Conservation (phyloP, 2,888 invertebrate species). For the Orgyia antiqua region DNA sequence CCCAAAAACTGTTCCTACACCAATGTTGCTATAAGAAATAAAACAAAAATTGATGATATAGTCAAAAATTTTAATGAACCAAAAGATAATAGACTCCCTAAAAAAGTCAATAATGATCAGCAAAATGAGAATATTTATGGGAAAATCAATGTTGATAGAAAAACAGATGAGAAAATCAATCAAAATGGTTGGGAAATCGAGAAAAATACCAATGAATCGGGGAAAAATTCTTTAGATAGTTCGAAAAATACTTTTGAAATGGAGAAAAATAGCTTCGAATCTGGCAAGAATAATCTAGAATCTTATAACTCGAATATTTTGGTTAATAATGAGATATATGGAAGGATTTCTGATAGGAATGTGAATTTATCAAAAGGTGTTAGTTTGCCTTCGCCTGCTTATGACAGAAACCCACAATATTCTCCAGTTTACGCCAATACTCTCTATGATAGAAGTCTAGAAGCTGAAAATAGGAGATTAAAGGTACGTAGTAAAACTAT, state of each 20-base stretch:
- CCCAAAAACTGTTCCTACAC: constrained; percentile 58
- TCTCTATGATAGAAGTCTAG: constrained; percentile 58
- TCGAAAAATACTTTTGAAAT: constrained; percentile 6
- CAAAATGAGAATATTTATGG: constrained; percentile 64
- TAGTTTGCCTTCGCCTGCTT: constrained; percentile 37
- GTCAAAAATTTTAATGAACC: constrained; percentile 69
- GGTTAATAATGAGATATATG: constrained; percentile 20
- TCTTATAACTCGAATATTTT: constrained; percentile 21
- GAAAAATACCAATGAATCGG: constrained; percentile 20
- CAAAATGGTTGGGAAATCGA: constrained; percentile 7
- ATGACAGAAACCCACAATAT: constrained; percentile 61
- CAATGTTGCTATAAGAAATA: constrained; percentile 61
- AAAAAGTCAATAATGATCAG: constrained; percentile 65
- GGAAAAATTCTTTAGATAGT: constrained; percentile 17
- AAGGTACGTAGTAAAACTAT: constrained; percentile 49
- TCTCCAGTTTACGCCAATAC: constrained; percentile 59
- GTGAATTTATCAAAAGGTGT: constrained; percentile 19
- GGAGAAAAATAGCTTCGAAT: constrained; percentile 15
- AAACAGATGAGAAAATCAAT: constrained; percentile 18
- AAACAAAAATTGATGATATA: constrained; percentile 67
- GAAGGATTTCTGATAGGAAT: constrained; percentile 20
- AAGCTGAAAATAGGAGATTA: constrained; percentile 58
- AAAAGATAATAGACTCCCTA: constrained; percentile 46
- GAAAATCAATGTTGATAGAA: constrained; percentile 49
- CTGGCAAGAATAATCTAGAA: constrained; percentile 25